Evolutionary conservation across 2,113 vertebrate species (phyloP), one percentile per base, ranked within the genome.

Genomic region (Charina bottae): DNA sequence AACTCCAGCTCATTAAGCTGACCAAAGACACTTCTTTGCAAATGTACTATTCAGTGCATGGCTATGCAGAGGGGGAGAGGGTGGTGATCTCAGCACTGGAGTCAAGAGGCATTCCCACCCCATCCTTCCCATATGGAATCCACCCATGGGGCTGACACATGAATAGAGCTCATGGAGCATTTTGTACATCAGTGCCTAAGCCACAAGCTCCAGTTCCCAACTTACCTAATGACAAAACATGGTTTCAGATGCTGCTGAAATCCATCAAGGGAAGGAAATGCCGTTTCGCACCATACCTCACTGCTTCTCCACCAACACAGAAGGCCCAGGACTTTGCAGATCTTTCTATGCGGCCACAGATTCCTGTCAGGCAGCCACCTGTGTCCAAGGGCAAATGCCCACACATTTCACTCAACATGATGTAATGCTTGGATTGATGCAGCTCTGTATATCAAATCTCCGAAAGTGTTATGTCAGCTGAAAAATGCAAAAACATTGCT

Each of bases 401-500:
- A 24, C 19, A 87, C 89, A 4, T 91, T 90, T 93, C 93, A 64
- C 49, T 85, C 13, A 0, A 24, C 26, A 11, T 94, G 94, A 94
- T 1, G 87, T 89, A 94, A 94, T 72, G 91, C 83, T 49, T 0
- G 1, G 21, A 83, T 90, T 93, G 53, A 91, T 90, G 91, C 94
- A 84, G 89, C 87, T 91, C 85, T 10, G 46, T 72, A 72, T 59
- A 56, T 87, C 83, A 88, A 84, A 94, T 89, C 92, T 88, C 91
- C 24, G 56, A 90, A 88, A 93, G 92, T 72, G 78, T 85, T 60
- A 59, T 2, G 64, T 91, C 94, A 94, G 90, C 94, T 92, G 89
- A 62, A 78, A 94, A 92, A 54, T 46, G 24, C 33, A 4, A 56
- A 89, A 78, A 55, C 53, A 85, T 28, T 1, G 0, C 60, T 37